phyloP scores from a whole-genome alignment of 1,140 invertebrate species.

The Acyrthosiphon pisum region DNA sequence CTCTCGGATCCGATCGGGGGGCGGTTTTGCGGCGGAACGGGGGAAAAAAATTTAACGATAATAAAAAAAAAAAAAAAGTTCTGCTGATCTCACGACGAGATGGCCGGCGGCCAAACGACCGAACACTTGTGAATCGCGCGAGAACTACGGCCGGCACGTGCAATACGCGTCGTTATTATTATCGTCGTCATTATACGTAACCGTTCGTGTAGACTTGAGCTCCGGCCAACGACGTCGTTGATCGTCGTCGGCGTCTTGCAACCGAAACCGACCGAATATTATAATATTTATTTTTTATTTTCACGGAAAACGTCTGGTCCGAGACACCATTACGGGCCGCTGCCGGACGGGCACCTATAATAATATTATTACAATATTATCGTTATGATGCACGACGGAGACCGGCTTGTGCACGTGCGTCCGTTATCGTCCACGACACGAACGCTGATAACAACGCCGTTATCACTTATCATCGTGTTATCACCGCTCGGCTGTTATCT shows the following conservation, averaged over 20 bases:
- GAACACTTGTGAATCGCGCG: neutral
- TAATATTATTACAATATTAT: too few relatives aligned
- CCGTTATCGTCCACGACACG: neutral
- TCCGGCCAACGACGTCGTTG: neutral
- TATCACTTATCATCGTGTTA: neutral
- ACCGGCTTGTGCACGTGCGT: too few relatives aligned
- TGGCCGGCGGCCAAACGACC: neutral
- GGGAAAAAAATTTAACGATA: neutral
- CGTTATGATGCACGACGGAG: too few relatives aligned
- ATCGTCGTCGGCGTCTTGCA: neutral
- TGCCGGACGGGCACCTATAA: too few relatives aligned
- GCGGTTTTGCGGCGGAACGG: neutral
- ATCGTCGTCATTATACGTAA: neutral
- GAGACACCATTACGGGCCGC: too few relatives aligned
- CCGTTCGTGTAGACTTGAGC: neutral
- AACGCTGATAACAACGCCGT: neutral
- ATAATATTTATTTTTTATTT: neutral
- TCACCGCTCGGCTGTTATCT: neutral
- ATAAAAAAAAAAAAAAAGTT: neutral
- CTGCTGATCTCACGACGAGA: neutral
- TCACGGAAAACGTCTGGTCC: neutral
- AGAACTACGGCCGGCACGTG: neutral
- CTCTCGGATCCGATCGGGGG: neutral
- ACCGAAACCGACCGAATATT: neutral
- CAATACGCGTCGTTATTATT: neutral